phyloP scores from a whole-genome alignment of 1,140 invertebrate species.

The Drosophila rhopaloa region DNA sequence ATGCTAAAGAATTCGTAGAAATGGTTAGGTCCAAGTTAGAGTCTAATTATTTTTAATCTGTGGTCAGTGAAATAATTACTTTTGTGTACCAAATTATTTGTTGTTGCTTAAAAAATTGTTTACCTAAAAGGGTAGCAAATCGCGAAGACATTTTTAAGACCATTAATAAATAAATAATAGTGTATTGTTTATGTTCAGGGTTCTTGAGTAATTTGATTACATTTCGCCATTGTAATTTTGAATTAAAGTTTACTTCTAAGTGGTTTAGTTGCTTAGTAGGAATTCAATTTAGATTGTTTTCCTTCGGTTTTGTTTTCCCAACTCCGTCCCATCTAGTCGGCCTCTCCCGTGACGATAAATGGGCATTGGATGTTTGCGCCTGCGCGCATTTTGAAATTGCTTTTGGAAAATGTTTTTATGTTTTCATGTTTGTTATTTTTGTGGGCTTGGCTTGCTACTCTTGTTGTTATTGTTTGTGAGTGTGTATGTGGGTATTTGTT shows the following conservation, averaged over 20 bases:
- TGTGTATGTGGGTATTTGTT: constrained; percentile 58
- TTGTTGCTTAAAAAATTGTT: too few relatives aligned
- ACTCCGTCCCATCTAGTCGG: constrained; percentile 7
- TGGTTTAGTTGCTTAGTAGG: constrained; percentile 26
- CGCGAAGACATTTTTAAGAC: too few relatives aligned
- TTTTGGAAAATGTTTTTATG: constrained; percentile 60
- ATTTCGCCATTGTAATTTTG: not conserved
- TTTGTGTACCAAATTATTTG: too few relatives aligned
- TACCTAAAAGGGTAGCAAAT: too few relatives aligned
- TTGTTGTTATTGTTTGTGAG: constrained; percentile 57
- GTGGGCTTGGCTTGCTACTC: constrained; percentile 62
- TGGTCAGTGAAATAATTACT: too few relatives aligned
- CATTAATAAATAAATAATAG: too few relatives aligned
- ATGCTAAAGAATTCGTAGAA: too few relatives aligned
- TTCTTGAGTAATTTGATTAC: constrained; percentile 16
- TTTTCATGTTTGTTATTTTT: constrained; percentile 73
- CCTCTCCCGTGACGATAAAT: constrained; percentile 38
- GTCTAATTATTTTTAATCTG: too few relatives aligned
- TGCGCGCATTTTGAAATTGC: constrained; percentile 69
- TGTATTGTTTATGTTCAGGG: too few relatives aligned
- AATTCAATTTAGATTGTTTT: constrained; percentile 61
- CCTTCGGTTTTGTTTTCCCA: constrained; percentile 41
- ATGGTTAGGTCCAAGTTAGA: too few relatives aligned
- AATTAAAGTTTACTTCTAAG: not conserved
- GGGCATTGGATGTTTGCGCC: constrained; percentile 55